Evolutionary conservation across 2,888 invertebrate species (phyloP).

Genomic region (Electrophaes corylata): DNA sequence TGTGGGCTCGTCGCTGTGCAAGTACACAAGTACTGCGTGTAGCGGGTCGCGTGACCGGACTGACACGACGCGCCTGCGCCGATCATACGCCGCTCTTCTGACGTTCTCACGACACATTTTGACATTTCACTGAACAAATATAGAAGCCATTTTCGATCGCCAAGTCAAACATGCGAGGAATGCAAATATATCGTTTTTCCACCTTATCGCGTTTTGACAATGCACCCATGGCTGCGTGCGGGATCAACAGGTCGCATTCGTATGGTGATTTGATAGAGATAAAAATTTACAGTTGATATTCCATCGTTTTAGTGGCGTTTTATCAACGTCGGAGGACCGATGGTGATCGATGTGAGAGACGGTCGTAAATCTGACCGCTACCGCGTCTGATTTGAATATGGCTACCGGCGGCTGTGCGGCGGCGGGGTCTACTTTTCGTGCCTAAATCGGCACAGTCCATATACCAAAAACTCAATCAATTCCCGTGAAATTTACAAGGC

Average conservation of each 20-base stretch:
- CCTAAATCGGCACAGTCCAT: conserved; percentile 46
- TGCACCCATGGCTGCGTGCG: conserved; percentile 48
- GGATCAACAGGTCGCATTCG: conserved; percentile 52
- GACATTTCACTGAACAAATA: conserved; percentile 81
- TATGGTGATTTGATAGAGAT: conserved; percentile 57
- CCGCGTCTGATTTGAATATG: conserved; percentile 63
- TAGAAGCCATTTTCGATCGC: conserved; percentile 77
- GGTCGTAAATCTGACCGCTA: conserved; percentile 51
- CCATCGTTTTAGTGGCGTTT: conserved; percentile 51
- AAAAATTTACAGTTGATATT: conserved; percentile 51
- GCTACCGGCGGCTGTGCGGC: no score
- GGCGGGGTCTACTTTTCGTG: conserved; percentile 50
- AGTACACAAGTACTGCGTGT: conserved; percentile 60
- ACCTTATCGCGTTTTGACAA: conserved; percentile 51
- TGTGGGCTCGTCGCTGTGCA: conserved; percentile 31
- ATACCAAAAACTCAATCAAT: conserved; percentile 73
- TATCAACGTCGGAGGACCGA: conserved; percentile 55
- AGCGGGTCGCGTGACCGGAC: conserved; percentile 68
- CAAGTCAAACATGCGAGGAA: conserved; percentile 60
- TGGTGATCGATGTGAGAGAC: conserved; percentile 49
- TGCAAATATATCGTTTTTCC: conserved; percentile 60
- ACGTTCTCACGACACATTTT: conserved; percentile 79
- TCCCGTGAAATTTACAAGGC: conserved; percentile 78
- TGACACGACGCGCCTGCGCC: conserved; percentile 64
- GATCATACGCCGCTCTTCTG: conserved; percentile 62